Percentiles rank a stretch among this genome's conserved stretches.
Conservation (phyloP, 2,797 vertebrate species). For the Malurus splendens region DNA sequence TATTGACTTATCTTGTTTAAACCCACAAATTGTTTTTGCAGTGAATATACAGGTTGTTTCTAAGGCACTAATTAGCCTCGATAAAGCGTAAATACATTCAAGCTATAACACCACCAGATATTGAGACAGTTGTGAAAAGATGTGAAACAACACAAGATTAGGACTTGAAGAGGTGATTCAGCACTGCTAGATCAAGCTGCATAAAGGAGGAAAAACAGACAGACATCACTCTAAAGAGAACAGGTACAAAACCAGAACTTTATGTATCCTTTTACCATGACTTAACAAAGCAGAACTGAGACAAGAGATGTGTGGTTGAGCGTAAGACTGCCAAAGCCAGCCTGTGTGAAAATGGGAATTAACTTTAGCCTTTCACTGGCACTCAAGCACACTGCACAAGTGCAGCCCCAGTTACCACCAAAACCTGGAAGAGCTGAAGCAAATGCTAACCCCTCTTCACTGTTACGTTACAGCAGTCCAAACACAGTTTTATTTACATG, state of each 20-base stretch:
- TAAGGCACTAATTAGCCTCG: not conserved
- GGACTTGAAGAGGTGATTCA: not conserved
- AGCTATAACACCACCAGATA: not conserved
- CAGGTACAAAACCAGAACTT: not conserved
- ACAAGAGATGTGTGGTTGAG: not conserved
- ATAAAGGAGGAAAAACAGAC: not conserved
- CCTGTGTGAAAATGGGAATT: not conserved
- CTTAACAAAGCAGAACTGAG: not conserved
- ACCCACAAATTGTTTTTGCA: not conserved
- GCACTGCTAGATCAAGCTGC: not conserved
- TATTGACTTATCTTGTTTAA: constrained; percentile 26
- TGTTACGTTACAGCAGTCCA: not conserved
- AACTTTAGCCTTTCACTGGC: not conserved
- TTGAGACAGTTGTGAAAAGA: not conserved
- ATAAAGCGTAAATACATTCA: not conserved
- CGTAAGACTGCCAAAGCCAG: not conserved
- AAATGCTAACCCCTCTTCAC: not conserved
- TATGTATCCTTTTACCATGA: not conserved
- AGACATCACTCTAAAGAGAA: not conserved
- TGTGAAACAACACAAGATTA: not conserved
- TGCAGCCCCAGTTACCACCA: not conserved
- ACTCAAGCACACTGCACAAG: not conserved
- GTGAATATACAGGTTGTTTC: not conserved
- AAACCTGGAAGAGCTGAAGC: not conserved
- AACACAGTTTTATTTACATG: constrained; percentile 3